Percentiles rank a stretch among this genome's conserved stretches.
Evolutionary conservation across 2,113 vertebrate species (phyloP).

Genomic region (Andinoacara biseriatus): DNA sequence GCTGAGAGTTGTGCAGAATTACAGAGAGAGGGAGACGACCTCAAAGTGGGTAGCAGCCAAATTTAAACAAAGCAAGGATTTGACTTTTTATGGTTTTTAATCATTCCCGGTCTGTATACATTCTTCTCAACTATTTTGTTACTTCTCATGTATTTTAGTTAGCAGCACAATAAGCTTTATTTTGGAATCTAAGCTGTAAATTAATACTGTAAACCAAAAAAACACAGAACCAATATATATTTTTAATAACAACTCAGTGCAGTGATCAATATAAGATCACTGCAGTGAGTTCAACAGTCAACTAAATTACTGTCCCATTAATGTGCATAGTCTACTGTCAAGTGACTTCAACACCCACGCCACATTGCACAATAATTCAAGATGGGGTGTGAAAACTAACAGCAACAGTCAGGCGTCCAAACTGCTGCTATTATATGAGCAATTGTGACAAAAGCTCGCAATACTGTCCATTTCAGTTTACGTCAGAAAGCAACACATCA

Average conservation of each 20-base stretch:
- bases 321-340: constrained; percentile 15
- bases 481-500: constrained; percentile 37
- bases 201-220: not conserved
- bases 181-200: not conserved
- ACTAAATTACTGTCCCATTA: not conserved
- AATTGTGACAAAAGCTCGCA: constrained; percentile 51
- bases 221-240: not conserved
- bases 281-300: not conserved
- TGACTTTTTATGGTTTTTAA: not conserved
- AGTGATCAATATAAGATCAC: not conserved
- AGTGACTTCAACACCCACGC: constrained; percentile 60
- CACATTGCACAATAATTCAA: constrained; percentile 59
- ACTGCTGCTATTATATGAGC: constrained; percentile 50
- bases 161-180: not conserved
- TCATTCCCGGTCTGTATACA: not conserved
- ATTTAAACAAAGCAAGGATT: not conserved
- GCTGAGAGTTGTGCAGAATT: not conserved
- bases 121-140: not conserved
- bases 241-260: not conserved
- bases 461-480: constrained; percentile 15
- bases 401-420: constrained; percentile 13
- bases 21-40: not conserved
- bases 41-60: not conserved
- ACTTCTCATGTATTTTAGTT: not conserved
- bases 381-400: constrained; percentile 61